phyloP scores from a whole-genome alignment of 92 coral and sea anemone genomes.

The Phenganax stokvisi region DNA sequence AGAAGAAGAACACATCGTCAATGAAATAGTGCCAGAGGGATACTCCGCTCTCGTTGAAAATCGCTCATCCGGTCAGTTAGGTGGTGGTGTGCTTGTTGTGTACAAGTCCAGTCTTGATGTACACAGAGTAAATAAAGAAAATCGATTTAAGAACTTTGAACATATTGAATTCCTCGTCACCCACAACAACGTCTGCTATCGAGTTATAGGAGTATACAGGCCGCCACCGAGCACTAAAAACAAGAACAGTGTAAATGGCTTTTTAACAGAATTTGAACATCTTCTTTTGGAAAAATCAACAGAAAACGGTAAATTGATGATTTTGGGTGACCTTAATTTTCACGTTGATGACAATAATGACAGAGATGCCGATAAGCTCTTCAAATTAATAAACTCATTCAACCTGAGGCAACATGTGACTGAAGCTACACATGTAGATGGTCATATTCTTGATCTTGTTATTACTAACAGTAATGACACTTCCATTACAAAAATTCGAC shows the following conservation, averaged over 20 bases:
- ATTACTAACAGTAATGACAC: too few relatives aligned
- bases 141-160: constrained; percentile 31
- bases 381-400: too few relatives aligned
- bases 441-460: constrained; percentile 37
- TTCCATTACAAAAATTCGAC: too few relatives aligned
- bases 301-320: constrained; percentile 22
- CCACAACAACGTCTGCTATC: constrained; percentile 10
- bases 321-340: constrained; percentile 41
- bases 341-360: not conserved
- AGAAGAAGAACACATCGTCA: not conserved
- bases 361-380: not conserved
- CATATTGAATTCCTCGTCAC: constrained; percentile 21
- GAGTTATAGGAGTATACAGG: constrained; percentile 36
- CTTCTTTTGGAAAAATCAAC: constrained; percentile 29
- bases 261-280: constrained; percentile 22
- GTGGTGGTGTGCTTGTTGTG: constrained; percentile 38
- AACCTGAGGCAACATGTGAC: constrained; percentile 39
- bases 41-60: constrained; percentile 33
- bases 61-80: constrained; percentile 45
- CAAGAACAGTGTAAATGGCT: constrained; percentile 20
- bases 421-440: constrained; percentile 33
- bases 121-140: not conserved
- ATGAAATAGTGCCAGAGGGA: not conserved
- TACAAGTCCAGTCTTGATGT: constrained; percentile 33
- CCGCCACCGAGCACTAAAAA: constrained; percentile 38